Evolutionary conservation across 2,113 vertebrate genomes (phyloP).

Genomic region (Leuciscus idus): DNA sequence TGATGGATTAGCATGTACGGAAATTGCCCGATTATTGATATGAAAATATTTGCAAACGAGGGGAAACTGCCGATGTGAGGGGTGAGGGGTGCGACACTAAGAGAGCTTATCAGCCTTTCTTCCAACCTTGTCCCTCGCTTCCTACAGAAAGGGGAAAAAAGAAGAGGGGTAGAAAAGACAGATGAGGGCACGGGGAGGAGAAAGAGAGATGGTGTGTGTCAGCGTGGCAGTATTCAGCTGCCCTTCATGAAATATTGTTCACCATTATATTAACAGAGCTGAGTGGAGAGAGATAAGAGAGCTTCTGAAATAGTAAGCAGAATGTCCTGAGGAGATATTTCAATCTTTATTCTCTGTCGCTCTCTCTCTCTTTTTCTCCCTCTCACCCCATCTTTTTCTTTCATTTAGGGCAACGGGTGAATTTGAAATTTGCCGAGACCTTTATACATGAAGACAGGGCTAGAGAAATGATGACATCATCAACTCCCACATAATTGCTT

Average conservation of each 20-base stretch:
- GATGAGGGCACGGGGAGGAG: constrained; percentile 75
- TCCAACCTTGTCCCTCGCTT: constrained; percentile 81
- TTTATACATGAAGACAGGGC: constrained; percentile 60
- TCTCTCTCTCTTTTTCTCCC: constrained; percentile 46
- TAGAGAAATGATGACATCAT: constrained; percentile 77
- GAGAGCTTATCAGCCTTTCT: constrained; percentile 80
- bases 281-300: constrained; percentile 81
- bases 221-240: constrained; percentile 77
- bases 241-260: constrained; percentile 86
- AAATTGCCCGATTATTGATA: constrained; percentile 99
- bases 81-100: constrained; percentile 48
- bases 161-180: constrained; percentile 84
- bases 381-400: constrained; percentile 60
- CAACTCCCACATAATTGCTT: constrained; percentile 72
- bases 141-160: constrained; percentile 73
- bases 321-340: constrained; percentile 76
- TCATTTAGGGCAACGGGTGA: constrained; percentile 64
- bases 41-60: constrained; percentile 94
- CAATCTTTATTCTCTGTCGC: constrained; percentile 64
- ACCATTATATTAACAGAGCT: constrained; percentile 88
- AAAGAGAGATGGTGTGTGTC: constrained; percentile 73
- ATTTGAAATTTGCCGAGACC: constrained; percentile 71
- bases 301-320: constrained; percentile 80
- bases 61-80: constrained; percentile 76
- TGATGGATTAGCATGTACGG: constrained; percentile 98